phyloP scores from a whole-genome alignment of 2,797 vertebrate genomes.

The Rhinella marina region DNA sequence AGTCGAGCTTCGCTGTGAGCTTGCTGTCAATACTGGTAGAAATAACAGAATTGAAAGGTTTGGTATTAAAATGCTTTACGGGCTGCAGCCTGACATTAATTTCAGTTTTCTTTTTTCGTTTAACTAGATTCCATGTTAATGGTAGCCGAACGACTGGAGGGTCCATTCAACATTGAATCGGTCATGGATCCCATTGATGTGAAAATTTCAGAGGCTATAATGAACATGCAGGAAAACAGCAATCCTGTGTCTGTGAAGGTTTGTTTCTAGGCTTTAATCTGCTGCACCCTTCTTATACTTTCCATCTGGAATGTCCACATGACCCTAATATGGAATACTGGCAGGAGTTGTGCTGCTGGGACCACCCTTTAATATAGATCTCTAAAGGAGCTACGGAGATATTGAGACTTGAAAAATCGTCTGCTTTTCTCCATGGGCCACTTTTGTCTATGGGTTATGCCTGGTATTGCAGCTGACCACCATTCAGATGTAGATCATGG shows the following conservation, averaged over 20 bases:
- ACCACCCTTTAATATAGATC: too few relatives aligned
- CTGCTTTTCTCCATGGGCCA: too few relatives aligned
- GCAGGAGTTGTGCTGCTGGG: too few relatives aligned
- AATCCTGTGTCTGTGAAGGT: constrained; percentile 97
- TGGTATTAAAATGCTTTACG: not conserved
- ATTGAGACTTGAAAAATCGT: too few relatives aligned
- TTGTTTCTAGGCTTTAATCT: constrained; percentile 32
- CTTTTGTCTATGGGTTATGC: too few relatives aligned
- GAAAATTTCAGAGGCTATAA: constrained; percentile 96
- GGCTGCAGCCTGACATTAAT: not conserved
- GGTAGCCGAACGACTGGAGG: constrained; percentile 91
- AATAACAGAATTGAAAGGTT: not conserved
- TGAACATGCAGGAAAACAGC: constrained; percentile 99
- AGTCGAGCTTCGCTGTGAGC: not conserved
- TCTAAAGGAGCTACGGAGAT: too few relatives aligned
- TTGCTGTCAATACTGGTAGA: not conserved
- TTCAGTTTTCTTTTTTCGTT: not conserved
- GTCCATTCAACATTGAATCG: constrained; percentile 96
- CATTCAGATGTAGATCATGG: too few relatives aligned
- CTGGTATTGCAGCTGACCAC: too few relatives aligned
- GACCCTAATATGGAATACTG: too few relatives aligned
- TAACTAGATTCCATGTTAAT: constrained; percentile 88
- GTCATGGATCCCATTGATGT: constrained; percentile 98
- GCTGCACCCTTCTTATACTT: not conserved
- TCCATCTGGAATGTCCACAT: not conserved